Evolutionary conservation across 2,113 vertebrate species (phyloP).

Genomic region (Columbina picui): DNA sequence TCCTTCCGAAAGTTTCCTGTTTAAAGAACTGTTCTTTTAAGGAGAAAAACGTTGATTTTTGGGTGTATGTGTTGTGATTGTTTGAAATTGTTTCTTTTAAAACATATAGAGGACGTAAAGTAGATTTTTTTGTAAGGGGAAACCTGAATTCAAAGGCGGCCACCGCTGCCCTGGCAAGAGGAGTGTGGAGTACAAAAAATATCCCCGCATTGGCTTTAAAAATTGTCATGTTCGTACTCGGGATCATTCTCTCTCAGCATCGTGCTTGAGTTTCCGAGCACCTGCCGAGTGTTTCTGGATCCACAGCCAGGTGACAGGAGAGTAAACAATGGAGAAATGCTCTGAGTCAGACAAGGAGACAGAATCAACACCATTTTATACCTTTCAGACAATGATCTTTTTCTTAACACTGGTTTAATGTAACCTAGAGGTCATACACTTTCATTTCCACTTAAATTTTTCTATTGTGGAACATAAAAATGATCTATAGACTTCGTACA

Average conservation of each 20-base stretch:
- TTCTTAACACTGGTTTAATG: background rate
- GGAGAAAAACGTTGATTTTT: background rate
- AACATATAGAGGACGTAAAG: background rate
- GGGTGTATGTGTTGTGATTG: fast-evolving
- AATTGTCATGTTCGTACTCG: fast-evolving
- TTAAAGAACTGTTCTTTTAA: background rate
- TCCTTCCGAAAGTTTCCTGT: background rate
- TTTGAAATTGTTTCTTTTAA: background rate
- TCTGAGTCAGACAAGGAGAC: background rate
- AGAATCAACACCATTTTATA: background rate
- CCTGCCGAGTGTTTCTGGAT: fast-evolving
- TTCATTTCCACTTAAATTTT: background rate
- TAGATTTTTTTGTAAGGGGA: background rate
- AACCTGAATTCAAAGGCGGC: background rate
- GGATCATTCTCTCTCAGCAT: fast-evolving
- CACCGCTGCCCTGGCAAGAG: background rate
- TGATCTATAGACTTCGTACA: background rate
- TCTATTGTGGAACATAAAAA: background rate
- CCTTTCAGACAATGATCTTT: background rate
- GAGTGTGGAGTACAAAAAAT: background rate
- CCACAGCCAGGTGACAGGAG: background rate
- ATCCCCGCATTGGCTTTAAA: fast-evolving
- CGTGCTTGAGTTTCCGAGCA: background rate
- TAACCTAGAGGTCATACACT: background rate
- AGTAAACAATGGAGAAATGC: background rate